Conservation (phyloP, 2,113 vertebrate species). For the Paradoxurus hermaphroditus region DNA sequence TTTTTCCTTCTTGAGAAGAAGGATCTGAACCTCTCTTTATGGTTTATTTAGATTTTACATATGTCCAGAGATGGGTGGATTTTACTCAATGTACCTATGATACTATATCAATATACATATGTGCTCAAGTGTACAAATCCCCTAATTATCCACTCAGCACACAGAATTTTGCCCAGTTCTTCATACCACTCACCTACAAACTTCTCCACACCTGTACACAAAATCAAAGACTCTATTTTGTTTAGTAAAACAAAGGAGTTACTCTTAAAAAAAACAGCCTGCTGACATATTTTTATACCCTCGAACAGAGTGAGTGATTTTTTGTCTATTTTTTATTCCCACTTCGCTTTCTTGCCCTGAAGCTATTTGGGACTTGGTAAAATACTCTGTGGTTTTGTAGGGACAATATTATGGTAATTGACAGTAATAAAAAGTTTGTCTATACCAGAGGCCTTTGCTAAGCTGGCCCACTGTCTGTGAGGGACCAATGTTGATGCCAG, state of each 20-base stretch:
- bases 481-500: not conserved
- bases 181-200: not conserved
- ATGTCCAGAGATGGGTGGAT: not conserved
- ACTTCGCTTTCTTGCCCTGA: not conserved
- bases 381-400: not conserved
- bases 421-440: not conserved
- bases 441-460: not conserved
- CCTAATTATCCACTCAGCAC: not conserved
- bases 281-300: not conserved
- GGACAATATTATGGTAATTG: not conserved
- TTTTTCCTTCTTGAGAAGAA: not conserved
- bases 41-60: not conserved
- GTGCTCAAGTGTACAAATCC: not conserved
- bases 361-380: not conserved
- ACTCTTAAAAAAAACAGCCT: slow-evolving; percentile 29
- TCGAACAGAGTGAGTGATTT: not conserved
- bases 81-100: not conserved
- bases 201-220: not conserved
- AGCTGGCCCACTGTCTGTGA: not conserved
- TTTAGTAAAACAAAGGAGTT: slow-evolving; percentile 1
- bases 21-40: not conserved
- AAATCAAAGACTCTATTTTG: not conserved
- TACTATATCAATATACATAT: not conserved
- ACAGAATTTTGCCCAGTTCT: not conserved
- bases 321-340: slow-evolving; percentile 18